Base-by-base conservation (phyloP, 2,113 vertebrate genomes). In the Platichthys flesus region DNA sequence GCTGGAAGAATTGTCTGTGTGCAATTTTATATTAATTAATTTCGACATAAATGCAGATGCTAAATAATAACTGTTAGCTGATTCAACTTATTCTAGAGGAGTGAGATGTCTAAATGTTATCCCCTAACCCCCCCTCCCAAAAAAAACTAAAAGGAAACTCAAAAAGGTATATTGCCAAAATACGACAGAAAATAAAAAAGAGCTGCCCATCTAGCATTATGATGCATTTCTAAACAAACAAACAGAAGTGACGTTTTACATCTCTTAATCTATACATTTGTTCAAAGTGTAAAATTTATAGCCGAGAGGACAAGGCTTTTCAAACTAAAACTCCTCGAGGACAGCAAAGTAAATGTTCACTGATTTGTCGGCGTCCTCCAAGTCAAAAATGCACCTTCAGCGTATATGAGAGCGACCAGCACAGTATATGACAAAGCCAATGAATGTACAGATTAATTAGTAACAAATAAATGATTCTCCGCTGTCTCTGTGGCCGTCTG, bases 401-500 rank as follows among this genome's bases (percentile, higher is more conserved):
- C 56, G 49, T 67, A 74, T 15, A 66, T 26, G 56, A 82, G 66
- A 74, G 51, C 14, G 55, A 68, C 21, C 35, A 67, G 69, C 71
- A 71, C 67, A 61, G 56, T 45, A 47, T 12, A 49, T 21, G 59
- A 71, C 42, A 71, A 60, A 80, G 78, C 73, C 82, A 90, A 87
- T 82, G 65, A 76, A 69, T 69, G 59, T 21, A 59, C 51, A 55
- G 56, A 37, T 77, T 58, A 42, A 61, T 75, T 69, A 65, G 23
- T 56, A 65, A 86, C 16, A 76, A 71, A 84, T 31, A 66, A 88
- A 72, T 59, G 78, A 86, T 77, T 81, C 87, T 79, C 72, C 71
- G n/a, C 58, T 9, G 64, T 76, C 52, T 54, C 21, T 42, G 68
- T 60, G 12, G 37, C 76, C 70, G 64, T 80, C 66, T 67, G 56